Base-by-base conservation (phyloP, 2,797 vertebrate species). In the Melanotaenia boesemani region DNA sequence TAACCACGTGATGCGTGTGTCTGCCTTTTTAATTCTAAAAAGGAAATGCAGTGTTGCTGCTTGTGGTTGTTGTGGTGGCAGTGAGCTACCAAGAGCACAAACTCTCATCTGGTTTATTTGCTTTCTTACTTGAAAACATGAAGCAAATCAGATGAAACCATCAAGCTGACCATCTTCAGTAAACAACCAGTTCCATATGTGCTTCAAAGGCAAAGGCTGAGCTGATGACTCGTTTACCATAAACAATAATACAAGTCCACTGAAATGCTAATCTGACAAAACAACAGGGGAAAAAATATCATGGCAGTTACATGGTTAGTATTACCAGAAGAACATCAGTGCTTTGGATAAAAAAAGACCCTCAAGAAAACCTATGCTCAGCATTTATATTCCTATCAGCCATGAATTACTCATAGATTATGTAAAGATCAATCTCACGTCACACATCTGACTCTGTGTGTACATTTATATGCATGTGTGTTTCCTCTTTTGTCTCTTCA, bases 151-250 rank as follows among this genome's bases (percentile, higher is more conserved):
- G 65, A 86, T 86, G 76, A 88, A 83, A 77, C 61, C 81, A 68
- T 22, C 62, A 63, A 63, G 64, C 57, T 60, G 70, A 20, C 30
- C 63, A n/a, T 65, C 58, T 86, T 70, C 34, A 32, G 60, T 39
- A 66, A 83, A 82, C 60, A 76, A 90, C 76, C 54, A 74, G 71
- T 84, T 85, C 85, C 88, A 88, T 71, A 66, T 92, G 90, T n/a
- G 72, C 67, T 74, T 71, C 24, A 60, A 80, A 77, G 62, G 74
- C 73, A 83, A 69, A 83, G 63, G 70, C 57, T 39, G 30, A 68
- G 76, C 36, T 67, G 75, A 56, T 87, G 87, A 95, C 93, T 86
- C 94, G 96, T 92, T 81, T 79, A 88, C 92, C 0, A 81, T 84
- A 0, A 93, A 95, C 76, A 82, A 62, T 58, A 70, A 91, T 91